These are phyloP conservation scores for Corythaixoides concolor DNA, from an alignment of 2,113 vertebrate genomes.

Conservation along the genomic window DNA sequence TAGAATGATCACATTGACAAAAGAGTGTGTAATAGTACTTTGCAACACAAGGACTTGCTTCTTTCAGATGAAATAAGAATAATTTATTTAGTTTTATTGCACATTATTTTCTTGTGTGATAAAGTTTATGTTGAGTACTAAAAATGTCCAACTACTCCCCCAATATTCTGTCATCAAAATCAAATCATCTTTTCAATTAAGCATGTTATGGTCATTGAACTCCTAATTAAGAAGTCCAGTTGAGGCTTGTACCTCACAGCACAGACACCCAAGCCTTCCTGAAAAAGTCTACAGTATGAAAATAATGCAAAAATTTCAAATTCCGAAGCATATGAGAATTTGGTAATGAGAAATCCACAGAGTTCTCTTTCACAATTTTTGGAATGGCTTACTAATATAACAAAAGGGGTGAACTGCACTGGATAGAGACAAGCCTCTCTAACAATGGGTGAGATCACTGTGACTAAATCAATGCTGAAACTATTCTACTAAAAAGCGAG, in stretches of 20 bases:
- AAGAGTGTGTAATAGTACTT: neutral
- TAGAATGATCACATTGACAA: neutral
- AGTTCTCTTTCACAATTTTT: neutral
- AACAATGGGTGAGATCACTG: neutral
- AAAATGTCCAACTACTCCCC: neutral
- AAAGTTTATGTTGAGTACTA: neutral
- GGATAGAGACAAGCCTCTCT: neutral
- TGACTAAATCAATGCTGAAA: neutral
- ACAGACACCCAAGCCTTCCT: no score
- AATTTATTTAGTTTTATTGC: neutral
- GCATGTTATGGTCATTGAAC: neutral
- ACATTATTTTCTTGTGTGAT: neutral
- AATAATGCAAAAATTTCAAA: neutral
- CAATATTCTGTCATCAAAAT: neutral
- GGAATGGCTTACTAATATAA: neutral
- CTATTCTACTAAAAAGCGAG: neutral
- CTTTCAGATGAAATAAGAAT: neutral
- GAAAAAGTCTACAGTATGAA: neutral
- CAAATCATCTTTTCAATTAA: neutral
- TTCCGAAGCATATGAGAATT: neutral
- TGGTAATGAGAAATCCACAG: neutral
- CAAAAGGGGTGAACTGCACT: neutral
- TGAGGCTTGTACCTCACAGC: neutral
- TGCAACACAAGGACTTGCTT: neutral
- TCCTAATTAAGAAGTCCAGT: neutral